Evolutionary conservation across 2,888 invertebrate species (phyloP).

Genomic region (Polydrusus cervinus): DNA sequence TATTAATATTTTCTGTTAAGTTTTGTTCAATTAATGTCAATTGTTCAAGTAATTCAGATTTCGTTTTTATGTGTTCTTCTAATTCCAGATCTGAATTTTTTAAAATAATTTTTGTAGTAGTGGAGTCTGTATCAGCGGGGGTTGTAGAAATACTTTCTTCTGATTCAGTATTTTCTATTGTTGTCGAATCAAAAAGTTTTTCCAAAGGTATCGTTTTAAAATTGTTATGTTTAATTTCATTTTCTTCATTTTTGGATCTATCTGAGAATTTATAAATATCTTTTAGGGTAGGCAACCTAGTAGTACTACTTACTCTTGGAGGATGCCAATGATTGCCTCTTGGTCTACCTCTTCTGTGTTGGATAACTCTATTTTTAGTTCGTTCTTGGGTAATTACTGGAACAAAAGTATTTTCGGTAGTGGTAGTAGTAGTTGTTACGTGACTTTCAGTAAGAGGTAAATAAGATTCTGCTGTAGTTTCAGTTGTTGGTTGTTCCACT

Average conservation of each 20-base stretch:
- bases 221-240: background rate
- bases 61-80: slow-evolving; percentile 3
- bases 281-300: slow-evolving; percentile 30
- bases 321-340: slow-evolving; percentile 5
- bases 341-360: background rate
- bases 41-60: slow-evolving; percentile 34
- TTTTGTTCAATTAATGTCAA: slow-evolving; percentile 25
- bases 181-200: background rate
- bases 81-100: background rate
- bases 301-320: slow-evolving; percentile 10
- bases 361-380: background rate
- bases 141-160: background rate
- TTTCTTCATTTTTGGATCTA: background rate
- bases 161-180: background rate
- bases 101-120: background rate
- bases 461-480: slow-evolving; percentile 24
- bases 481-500: background rate
- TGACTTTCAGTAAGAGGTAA: slow-evolving; percentile 37
- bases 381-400: background rate
- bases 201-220: background rate
- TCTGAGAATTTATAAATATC: slow-evolving; percentile 13
- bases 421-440: slow-evolving; percentile 29
- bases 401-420: slow-evolving; percentile 16
- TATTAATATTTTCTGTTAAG: background rate
- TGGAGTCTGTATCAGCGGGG: background rate